Conservation (phyloP, 1,140 invertebrate species). For the Babylonia areolata region DNA sequence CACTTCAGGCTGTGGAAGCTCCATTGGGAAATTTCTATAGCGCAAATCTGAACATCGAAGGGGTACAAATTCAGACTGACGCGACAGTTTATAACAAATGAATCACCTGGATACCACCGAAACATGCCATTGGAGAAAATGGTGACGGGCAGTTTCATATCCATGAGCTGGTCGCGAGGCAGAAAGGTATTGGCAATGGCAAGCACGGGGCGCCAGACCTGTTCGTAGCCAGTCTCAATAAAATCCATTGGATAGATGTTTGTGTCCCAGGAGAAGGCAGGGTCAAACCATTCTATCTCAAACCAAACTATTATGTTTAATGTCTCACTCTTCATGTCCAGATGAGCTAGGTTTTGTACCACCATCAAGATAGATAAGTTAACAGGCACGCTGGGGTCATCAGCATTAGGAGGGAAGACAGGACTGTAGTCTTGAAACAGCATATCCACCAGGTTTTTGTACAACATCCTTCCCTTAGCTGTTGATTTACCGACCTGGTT, state of each 20-base stretch:
- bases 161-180: background rate
- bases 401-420: background rate
- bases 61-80: background rate
- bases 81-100: background rate
- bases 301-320: background rate
- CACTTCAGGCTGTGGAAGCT: background rate
- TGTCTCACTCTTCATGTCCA: constrained; percentile 23
- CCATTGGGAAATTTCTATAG: background rate
- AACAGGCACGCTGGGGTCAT: background rate
- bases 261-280: background rate
- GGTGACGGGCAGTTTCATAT: background rate
- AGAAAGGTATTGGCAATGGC: background rate
- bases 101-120: background rate
- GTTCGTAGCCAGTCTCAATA: background rate
- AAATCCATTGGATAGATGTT: background rate
- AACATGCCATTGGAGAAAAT: background rate
- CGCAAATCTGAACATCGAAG: background rate
- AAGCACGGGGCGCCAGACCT: background rate
- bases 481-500: no score
- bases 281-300: background rate
- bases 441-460: background rate
- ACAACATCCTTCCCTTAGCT: background rate
- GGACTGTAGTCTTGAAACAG: background rate
- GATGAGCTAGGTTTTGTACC: background rate
- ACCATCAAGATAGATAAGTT: background rate